phyloP scores from a whole-genome alignment of 1,140 invertebrate genomes.

The Neodiprion fabricii region DNA sequence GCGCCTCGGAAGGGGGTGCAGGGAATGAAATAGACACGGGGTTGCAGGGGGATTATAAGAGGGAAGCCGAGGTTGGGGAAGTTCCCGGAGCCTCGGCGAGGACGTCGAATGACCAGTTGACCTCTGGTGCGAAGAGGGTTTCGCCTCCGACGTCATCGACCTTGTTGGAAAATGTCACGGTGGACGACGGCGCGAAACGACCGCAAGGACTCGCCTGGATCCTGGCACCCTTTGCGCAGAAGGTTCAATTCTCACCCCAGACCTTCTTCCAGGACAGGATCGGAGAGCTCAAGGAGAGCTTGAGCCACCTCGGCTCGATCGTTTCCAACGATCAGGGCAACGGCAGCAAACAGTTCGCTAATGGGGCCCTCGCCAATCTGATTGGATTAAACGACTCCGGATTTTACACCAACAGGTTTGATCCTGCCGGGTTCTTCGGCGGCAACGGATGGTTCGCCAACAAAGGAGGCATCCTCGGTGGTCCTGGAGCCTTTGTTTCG shows the following conservation, averaged over 20 bases:
- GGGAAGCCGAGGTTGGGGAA: neutral
- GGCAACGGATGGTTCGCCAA: slow-evolving; percentile 55
- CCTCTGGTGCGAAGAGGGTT: neutral
- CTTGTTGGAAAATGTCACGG: neutral
- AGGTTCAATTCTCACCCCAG: slow-evolving; percentile 42
- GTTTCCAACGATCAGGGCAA: slow-evolving; percentile 16
- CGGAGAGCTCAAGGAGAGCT: slow-evolving; percentile 28
- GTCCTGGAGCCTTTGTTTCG: slow-evolving; percentile 49
- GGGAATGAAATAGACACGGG: slow-evolving; percentile 11
- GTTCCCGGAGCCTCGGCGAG: neutral
- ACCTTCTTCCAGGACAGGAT: slow-evolving; percentile 40
- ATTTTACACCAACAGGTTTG: slow-evolving; percentile 42
- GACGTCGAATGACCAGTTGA: neutral
- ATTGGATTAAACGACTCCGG: slow-evolving; percentile 38
- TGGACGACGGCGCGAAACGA: slow-evolving; percentile 6
- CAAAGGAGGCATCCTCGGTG: slow-evolving; percentile 51
- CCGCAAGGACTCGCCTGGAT: slow-evolving; percentile 28
- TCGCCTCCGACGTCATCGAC: neutral
- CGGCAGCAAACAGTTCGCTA: slow-evolving; percentile 38
- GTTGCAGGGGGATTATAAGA: slow-evolving; percentile 8
- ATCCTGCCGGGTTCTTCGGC: slow-evolving; percentile 46
- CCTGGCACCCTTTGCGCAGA: slow-evolving; percentile 34
- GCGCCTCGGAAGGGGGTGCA: neutral
- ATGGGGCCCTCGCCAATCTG: slow-evolving; percentile 33
- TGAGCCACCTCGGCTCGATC: slow-evolving; percentile 30